Base-by-base conservation (phyloP, 1,140 invertebrate genomes). In the Temnothorax curvispinosus region DNA sequence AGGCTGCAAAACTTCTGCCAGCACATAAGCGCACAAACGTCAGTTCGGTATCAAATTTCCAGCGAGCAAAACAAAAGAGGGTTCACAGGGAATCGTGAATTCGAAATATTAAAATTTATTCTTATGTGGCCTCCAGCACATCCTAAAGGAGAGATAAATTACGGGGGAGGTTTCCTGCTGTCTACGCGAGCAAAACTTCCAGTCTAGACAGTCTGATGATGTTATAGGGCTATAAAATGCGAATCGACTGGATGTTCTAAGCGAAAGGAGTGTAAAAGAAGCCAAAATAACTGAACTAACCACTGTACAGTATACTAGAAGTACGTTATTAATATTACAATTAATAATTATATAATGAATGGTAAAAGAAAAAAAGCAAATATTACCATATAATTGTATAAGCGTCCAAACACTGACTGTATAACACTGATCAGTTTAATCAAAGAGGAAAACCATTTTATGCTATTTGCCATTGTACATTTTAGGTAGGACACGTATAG, bases 301-400 rank as follows among this genome's bases (percentile, higher is more conserved):
- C 11, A 93, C 87, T 95, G 94, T 95, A 95, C 94, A 95, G 94
- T 94, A 94, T 93, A 93, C 89, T 94, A 95, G 91, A 60, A 74
- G 91, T 95, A 94, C 94, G 91, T 94, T 93, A 93, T 92, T 93
- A 93, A 94, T 93, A 88, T 90, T 89, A 93, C 88, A 87, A 92
- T 89, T 94, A 91, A 91, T 91, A 88, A 94, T 91, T 94, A 94
- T 91, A 90, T 92, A 50, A 93, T 86, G 88, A 92, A 92, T 82
- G 87, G 82, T 91, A 89, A 94, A 92, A 90, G 88, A 86, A 85
- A 85, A 81, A 50, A 77, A 89, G 87, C 69, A 87, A 88, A 88
- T 86, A 91, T 84, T 77, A 81, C 56, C 50, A 84, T 84, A 21
- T 84, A 75, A 87, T 65, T 87, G 58, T 86, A 72, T 69, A 72